These are phyloP conservation scores for Acrossocheilus wenchowensis DNA, from an alignment of 2,797 vertebrate genomes.

Conservation along the genomic window DNA sequence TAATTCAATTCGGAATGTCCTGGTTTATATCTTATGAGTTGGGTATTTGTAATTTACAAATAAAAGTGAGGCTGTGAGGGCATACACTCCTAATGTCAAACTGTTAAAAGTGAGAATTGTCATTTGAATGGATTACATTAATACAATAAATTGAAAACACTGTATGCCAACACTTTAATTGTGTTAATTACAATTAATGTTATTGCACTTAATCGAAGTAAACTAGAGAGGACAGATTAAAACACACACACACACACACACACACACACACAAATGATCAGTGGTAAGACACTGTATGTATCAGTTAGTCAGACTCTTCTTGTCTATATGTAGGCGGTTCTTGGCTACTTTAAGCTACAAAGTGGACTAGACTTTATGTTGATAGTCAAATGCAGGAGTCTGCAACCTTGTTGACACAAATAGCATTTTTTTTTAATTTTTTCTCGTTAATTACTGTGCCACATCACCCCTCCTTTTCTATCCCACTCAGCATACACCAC, in stretches of 20 bases:
- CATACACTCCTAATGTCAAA: too few species aligned
- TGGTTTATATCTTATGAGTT: too few species aligned
- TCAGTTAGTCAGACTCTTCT: neutral
- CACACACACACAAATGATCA: neutral
- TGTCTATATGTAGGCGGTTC: neutral
- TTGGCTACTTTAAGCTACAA: constrained; percentile 2
- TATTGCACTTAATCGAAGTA: neutral
- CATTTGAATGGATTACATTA: neutral
- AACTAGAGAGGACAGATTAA: neutral
- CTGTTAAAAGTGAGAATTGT: neutral
- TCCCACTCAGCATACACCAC: constrained; percentile 14
- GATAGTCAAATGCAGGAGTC: constrained; percentile 13
- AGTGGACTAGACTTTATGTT: neutral
- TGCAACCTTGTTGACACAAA: constrained; percentile 24
- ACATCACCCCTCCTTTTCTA: neutral
- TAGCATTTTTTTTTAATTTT: neutral
- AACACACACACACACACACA: neutral
- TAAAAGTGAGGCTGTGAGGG: too few species aligned
- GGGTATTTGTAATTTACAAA: too few species aligned
- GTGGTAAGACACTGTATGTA: neutral
- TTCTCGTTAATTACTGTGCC: constrained; percentile 27
- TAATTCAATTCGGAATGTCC: neutral
- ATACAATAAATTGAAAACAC: neutral
- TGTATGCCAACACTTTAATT: neutral
- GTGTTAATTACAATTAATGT: neutral